Evolutionary conservation across 1,140 invertebrate species (phyloP).

Genomic region (Aphelenchoides avenae): DNA sequence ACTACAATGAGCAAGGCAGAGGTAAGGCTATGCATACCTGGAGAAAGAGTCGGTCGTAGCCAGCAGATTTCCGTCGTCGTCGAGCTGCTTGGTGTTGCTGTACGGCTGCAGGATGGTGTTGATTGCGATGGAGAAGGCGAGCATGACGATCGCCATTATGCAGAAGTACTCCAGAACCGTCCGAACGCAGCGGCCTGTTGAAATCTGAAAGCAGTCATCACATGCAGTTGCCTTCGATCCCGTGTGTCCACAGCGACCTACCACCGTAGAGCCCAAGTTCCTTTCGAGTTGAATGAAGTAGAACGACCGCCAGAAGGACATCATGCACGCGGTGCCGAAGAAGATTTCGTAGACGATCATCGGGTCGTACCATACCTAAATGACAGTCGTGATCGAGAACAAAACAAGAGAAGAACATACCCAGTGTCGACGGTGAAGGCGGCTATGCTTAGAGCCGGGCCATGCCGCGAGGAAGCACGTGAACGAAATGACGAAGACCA

Average conservation of each 20-base stretch:
- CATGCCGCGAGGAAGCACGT: slow-evolving; percentile 9
- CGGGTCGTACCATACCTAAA: no score
- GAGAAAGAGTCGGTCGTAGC: no score
- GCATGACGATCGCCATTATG: slow-evolving; percentile 39
- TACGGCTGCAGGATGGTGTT: slow-evolving; percentile 40
- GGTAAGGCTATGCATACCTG: no score
- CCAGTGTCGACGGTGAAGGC: slow-evolving; percentile 14
- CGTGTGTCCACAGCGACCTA: slow-evolving; percentile 12
- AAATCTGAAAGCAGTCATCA: slow-evolving; percentile 34
- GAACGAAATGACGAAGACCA: slow-evolving; percentile 18
- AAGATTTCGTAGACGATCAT: slow-evolving; percentile 40
- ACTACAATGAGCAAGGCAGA: no score
- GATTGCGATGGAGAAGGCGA: slow-evolving; percentile 36
- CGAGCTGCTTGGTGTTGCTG: background rate
- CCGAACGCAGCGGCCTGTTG: slow-evolving; percentile 39
- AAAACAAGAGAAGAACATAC: slow-evolving; percentile 2
- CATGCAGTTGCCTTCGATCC: background rate
- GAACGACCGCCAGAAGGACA: slow-evolving; percentile 29
- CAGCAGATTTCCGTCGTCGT: no score
- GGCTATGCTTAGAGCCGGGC: slow-evolving; percentile 16
- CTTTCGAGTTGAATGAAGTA: slow-evolving; percentile 42
- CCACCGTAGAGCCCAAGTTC: slow-evolving; percentile 39
- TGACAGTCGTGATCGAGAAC: no score
- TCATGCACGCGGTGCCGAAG: slow-evolving; percentile 27
- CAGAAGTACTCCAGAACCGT: slow-evolving; percentile 36